Conservation (phyloP, 2,113 vertebrate genomes). For the Capra hircus region DNA sequence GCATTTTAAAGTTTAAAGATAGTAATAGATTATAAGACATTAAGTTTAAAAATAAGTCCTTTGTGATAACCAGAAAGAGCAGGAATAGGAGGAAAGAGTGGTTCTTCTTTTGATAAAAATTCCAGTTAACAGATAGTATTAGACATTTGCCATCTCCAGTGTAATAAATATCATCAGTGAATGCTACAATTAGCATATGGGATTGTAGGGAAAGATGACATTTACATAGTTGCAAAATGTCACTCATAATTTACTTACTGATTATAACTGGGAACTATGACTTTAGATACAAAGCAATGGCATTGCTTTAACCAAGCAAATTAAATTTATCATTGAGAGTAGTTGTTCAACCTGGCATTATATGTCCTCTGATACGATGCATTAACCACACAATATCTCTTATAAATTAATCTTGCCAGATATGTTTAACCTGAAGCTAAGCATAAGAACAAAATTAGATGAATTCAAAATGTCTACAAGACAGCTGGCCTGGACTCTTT, state of each 20-base stretch:
- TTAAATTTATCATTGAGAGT: not conserved
- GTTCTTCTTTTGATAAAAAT: not conserved
- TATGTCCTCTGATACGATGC: not conserved
- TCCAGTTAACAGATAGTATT: not conserved
- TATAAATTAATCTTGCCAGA: not conserved
- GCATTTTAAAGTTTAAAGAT: not conserved
- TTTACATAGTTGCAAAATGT: not conserved
- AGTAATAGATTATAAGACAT: not conserved
- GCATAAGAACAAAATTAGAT: not conserved
- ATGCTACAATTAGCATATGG: not conserved
- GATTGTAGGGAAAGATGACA: not conserved
- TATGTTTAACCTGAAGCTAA: not conserved
- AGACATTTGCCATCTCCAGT: not conserved
- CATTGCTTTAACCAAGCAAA: not conserved
- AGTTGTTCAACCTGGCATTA: not conserved
- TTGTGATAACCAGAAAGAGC: not conserved
- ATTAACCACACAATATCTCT: not conserved
- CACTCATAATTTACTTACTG: not conserved
- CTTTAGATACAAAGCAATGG: not conserved
- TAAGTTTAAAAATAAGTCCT: not conserved
- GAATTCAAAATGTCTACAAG: not conserved
- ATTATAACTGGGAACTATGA: not conserved
- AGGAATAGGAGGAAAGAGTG: not conserved
- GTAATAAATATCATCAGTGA: not conserved
- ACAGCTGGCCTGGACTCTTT: not conserved